Evolutionary conservation across 1,140 invertebrate species (phyloP).

Genomic region (Spodoptera litura): DNA sequence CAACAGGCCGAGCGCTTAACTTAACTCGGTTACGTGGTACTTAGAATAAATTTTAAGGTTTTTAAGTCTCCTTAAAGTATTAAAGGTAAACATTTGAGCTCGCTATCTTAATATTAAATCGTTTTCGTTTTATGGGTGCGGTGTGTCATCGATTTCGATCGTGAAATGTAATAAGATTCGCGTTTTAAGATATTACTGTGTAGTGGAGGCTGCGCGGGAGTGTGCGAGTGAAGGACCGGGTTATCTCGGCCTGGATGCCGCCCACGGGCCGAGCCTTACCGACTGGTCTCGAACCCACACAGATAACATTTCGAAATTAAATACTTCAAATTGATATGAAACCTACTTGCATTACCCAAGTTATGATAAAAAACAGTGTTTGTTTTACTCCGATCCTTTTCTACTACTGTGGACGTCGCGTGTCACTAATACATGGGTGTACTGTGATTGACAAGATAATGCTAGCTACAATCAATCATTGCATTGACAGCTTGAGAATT

Average conservation of each 20-base stretch:
- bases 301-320: constrained; percentile 32
- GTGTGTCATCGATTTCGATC: not conserved
- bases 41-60: not conserved
- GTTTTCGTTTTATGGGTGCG: not conserved
- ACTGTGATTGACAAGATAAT: constrained; percentile 16
- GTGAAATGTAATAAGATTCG: constrained; percentile 53
- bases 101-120: constrained; percentile 6
- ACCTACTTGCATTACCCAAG: not conserved
- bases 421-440: not conserved
- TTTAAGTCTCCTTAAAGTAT: not conserved
- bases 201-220: constrained; percentile 51
- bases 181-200: constrained; percentile 64
- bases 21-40: not conserved
- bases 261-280: constrained; percentile 54
- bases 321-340: constrained; percentile 16
- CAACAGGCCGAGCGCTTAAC: not conserved
- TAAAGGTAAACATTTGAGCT: constrained; percentile 26
- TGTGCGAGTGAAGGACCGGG: constrained; percentile 53
- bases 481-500: constrained; percentile 13
- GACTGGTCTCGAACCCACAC: constrained; percentile 28
- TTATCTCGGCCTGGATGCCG: constrained; percentile 59
- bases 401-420: not conserved
- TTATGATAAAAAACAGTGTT: not conserved
- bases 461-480: not conserved
- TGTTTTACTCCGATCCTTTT: not conserved